Evolutionary conservation across 2,797 vertebrate species (phyloP), one percentile per base, ranked within the genome.

Genomic region (Brachymystax lenok): DNA sequence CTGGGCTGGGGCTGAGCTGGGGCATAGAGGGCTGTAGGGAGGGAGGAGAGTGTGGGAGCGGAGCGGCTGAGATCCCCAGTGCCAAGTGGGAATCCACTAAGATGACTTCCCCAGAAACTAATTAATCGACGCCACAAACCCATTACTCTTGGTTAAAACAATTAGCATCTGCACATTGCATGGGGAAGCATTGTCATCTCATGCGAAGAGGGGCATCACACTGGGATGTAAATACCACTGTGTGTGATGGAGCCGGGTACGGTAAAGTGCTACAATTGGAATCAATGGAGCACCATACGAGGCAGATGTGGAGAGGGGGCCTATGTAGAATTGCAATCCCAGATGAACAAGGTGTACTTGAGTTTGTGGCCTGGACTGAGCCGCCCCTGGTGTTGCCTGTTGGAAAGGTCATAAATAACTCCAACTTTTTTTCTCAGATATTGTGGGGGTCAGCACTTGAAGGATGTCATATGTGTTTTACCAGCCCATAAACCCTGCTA

Each of bases 71-170:
- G 88, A 82, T 88, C 87, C 85, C 87, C 83, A 68, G 85, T 80
- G 84, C 89, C 90, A 82, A 83, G 89, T 90, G 91, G 86, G 89
- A 90, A 86, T 89, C 89, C 86, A 86, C 90, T 80, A 88, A 90
- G 88, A 90, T 82, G 89, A 91, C 89, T 91, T 92, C 89, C 90
- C 86, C 87, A 86, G 89, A 89, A 90, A 90, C 88, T 90, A 92
- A 93, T 93, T 91, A 90, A 93, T 93, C 86, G 90, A 89, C 82
- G 88, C 90, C 90, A 92, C 87, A 81, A 91, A 89, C 90, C 90
- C 90, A 91, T 93, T 93, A 92, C 87, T 87, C 86, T 87, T 86
- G 89, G 90, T 91, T 93, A 90, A 93, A 93, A 92, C 93, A 92
- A 92, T 93, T 93, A 93, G 91, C 91, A 92, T 92, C 89, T 89